These are phyloP conservation scores for Pollenia griseotomentosa DNA, from an alignment of 2,888 invertebrate species.

Conservation along the genomic window DNA sequence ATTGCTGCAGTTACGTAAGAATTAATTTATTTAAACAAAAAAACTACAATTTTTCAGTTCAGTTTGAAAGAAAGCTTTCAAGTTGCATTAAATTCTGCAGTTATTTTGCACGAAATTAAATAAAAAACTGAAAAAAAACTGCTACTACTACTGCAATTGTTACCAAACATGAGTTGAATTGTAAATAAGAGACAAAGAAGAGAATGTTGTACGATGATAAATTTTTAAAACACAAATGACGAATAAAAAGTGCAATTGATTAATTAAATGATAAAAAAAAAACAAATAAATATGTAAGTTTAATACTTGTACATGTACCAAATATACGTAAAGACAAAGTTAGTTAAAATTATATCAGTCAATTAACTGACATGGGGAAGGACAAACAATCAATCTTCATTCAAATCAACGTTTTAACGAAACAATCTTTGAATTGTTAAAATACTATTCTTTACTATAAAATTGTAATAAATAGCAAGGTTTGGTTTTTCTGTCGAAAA, in stretches of 20 bases:
- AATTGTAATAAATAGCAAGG: neutral
- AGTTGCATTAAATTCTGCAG: conserved; percentile 41
- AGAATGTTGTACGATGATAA: neutral
- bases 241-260: conserved; percentile 37
- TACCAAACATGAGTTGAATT: conserved; percentile 64
- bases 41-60: conserved; percentile 16
- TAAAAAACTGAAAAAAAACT: conserved; percentile 42
- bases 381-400: conserved; percentile 4
- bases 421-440: conserved; percentile 1
- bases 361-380: conserved; percentile 28
- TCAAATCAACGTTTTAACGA: conserved; percentile 1
- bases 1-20: conserved; percentile 52
- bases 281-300: neutral
- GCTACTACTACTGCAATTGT: conserved; percentile 22
- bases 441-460: neutral
- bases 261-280: conserved; percentile 36
- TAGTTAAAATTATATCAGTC: conserved; percentile 35
- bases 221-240: conserved; percentile 4
- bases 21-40: conserved; percentile 20
- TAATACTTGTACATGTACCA: too few species aligned
- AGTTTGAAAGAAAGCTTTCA: neutral
- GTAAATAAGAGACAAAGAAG: conserved; percentile 31
- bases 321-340: neutral
- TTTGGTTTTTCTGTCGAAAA: neutral
- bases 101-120: conserved; percentile 46